Evolutionary conservation across 2,888 invertebrate species (phyloP), one percentile per base, ranked within the genome.

Genomic region (Gnatocerus cornutus): DNA sequence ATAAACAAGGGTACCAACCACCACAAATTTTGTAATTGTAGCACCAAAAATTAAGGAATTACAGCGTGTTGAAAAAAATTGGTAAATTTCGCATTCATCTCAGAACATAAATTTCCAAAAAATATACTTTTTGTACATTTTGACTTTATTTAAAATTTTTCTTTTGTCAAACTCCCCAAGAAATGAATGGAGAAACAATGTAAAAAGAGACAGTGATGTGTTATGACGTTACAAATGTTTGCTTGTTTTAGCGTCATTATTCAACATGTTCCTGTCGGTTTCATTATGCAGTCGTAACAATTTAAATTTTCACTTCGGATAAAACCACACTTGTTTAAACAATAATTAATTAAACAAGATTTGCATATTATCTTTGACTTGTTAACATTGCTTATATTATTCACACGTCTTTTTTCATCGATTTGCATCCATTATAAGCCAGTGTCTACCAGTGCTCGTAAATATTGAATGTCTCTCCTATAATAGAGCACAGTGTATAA

Each of bases 381-480:
- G 46, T 46, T 46, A 46, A 46, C 46, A 46, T 46, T 21, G 16
- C 46, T 46, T 7, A 21, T 43, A 12, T 21, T 16, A 46, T 46
- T 46, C 46, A 21, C 16, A 46, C 46, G 46, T 46, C 46, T 46
- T 46, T 46, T 16, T 16, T 16, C 46, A 46, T 46, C 14, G 8
- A 16, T 46, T 16, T 12, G 12, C 41, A 41, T 41, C 10, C 41
- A 46, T 46, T 46, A 46, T 46, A 14, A 2, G 33, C 2, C 7
- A 33, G 33, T 33, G 33, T 33, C 33, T 33, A 6, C 33, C 2
- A 33, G 33, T 7, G 6, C 27, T 48, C 30, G 52, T 53, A 33
- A 53, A 53, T 53, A 53, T 53, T 53, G 33, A 53, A 37, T 33
- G 29, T n/a, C 10, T n/a, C 13, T 53, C 52, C 33, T 6, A 33